Evolutionary conservation across 2,797 vertebrate genomes (phyloP).

Genomic region (Crenuchus spilurus): DNA sequence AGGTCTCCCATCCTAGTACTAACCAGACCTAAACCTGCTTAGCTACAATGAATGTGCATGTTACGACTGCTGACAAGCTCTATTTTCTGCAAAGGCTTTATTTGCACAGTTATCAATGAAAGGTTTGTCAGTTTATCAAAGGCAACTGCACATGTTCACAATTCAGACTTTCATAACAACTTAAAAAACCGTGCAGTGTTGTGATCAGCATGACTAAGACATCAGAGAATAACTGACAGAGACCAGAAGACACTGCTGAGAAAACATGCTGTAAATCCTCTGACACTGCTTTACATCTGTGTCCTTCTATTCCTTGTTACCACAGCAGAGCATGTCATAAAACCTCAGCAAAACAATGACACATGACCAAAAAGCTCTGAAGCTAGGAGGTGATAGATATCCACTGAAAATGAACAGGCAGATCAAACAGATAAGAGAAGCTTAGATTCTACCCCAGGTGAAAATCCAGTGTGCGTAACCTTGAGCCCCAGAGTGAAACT

Average conservation of each 20-base stretch:
- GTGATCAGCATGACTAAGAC: neutral
- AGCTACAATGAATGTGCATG: too few relatives aligned
- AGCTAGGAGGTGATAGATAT: slow-evolving; percentile 29
- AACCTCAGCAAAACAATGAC: neutral
- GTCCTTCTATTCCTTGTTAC: neutral
- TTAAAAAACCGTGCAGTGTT: neutral
- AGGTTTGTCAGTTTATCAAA: too few relatives aligned
- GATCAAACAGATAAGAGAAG: slow-evolving; percentile 27
- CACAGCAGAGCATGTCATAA: neutral
- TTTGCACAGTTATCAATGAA: too few relatives aligned
- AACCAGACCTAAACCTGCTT: too few relatives aligned
- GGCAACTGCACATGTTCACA: too few relatives aligned
- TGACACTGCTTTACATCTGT: neutral
- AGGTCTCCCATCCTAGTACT: too few relatives aligned
- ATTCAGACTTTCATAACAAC: neutral
- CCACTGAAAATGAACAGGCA: slow-evolving; percentile 36
- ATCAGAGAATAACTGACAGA: neutral
- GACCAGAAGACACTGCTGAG: neutral
- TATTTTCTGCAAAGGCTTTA: too few relatives aligned
- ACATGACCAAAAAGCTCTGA: neutral
- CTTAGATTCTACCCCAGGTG: slow-evolving; percentile 28
- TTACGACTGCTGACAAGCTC: too few relatives aligned
- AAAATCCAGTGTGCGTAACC: slow-evolving; percentile 37
- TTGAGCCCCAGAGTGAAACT: slow-evolving; percentile 21
- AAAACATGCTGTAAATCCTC: slow-evolving; percentile 3